phyloP scores from a whole-genome alignment of 2,113 vertebrate species.

The Forbesichthys agassizii region DNA sequence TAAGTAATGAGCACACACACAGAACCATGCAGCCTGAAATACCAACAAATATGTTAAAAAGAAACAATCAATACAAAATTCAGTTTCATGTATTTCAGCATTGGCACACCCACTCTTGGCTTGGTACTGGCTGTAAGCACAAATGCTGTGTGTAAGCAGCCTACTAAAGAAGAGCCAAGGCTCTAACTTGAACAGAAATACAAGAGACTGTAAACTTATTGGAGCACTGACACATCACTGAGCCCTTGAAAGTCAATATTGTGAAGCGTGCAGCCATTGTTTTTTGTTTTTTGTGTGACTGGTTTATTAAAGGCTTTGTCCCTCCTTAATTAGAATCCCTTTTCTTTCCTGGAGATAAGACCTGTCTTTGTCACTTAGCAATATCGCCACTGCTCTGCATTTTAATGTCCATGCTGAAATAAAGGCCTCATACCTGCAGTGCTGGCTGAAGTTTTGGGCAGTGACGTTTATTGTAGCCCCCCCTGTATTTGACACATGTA shows the following conservation, averaged over 20 bases:
- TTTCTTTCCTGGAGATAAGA: conserved; percentile 33
- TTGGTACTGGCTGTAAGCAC: neutral
- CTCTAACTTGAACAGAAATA: neutral
- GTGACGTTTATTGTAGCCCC: conserved; percentile 31
- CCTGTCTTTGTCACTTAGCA: conserved; percentile 14
- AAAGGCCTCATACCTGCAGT: conserved; percentile 5
- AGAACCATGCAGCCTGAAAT: too few relatives aligned
- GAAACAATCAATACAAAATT: too few relatives aligned
- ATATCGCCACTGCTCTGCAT: conserved; percentile 28
- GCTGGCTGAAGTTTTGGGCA: conserved; percentile 30
- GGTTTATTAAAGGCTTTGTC: conserved; percentile 51
- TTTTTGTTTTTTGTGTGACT: neutral
- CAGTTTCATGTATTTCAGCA: too few relatives aligned
- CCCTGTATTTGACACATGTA: conserved; percentile 21
- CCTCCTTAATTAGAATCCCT: conserved; percentile 58
- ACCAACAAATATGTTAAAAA: too few relatives aligned
- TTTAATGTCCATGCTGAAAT: conserved; percentile 31
- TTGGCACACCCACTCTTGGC: neutral
- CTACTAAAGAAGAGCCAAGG: neutral
- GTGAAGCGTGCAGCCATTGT: neutral
- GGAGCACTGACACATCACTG: neutral
- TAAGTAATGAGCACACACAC: conserved; percentile 27
- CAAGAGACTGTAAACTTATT: too few relatives aligned
- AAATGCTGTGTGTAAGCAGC: neutral
- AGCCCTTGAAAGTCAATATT: conserved; percentile 8